Evolutionary conservation across 2,888 invertebrate genomes (phyloP).

Genomic region (Rugalucina vietnamica): DNA sequence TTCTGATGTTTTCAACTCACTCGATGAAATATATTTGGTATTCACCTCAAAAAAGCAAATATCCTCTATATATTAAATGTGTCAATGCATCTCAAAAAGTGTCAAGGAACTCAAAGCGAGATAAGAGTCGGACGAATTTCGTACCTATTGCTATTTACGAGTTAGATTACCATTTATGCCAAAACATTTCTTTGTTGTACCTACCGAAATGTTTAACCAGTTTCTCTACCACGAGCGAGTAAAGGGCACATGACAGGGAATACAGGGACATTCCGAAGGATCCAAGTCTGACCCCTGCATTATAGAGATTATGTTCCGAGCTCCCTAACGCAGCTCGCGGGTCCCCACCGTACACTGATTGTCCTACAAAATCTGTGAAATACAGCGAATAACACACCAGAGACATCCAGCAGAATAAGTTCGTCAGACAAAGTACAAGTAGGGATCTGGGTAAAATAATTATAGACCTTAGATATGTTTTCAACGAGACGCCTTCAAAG

Average conservation of each 20-base stretch:
- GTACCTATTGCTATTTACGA: too few relatives aligned
- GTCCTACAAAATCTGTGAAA: constrained; percentile 97
- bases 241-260: constrained; percentile 96
- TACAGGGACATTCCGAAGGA: constrained; percentile 97
- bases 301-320: constrained; percentile 86
- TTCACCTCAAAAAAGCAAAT: too few relatives aligned
- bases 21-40: too few relatives aligned
- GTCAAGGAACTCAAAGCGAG: too few relatives aligned
- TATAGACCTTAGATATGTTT: constrained; percentile 94
- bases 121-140: too few relatives aligned
- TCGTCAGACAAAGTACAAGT: constrained; percentile 94
- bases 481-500: constrained; percentile 84
- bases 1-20: too few relatives aligned
- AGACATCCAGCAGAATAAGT: constrained; percentile 99
- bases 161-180: too few relatives aligned
- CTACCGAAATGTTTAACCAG: constrained; percentile 89
- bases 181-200: constrained; percentile 48
- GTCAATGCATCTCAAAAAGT: too few relatives aligned
- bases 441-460: constrained; percentile 95
- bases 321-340: constrained; percentile 86
- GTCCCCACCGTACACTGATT: constrained; percentile 92
- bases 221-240: constrained; percentile 94
- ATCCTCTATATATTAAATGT: too few relatives aligned
- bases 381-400: constrained; percentile 98
- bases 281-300: constrained; percentile 96